phyloP scores from a whole-genome alignment of 1,140 invertebrate genomes.

The Bombus cullumanus region DNA sequence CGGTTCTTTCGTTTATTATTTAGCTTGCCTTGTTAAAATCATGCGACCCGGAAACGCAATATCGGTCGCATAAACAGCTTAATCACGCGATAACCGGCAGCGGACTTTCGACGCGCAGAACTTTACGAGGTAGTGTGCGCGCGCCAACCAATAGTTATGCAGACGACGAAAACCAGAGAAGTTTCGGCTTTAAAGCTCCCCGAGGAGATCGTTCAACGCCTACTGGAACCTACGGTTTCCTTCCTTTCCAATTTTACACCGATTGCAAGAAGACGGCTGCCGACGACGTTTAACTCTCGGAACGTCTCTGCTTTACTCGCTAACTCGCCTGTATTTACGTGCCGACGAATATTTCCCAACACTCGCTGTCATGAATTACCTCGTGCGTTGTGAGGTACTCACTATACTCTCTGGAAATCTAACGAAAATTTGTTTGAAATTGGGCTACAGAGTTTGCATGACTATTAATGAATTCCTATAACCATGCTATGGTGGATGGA shows the following conservation, averaged over 20 bases:
- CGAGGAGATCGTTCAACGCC: background rate
- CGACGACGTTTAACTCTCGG: background rate
- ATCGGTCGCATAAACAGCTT: conserved; percentile 47
- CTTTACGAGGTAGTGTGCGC: conserved; percentile 21
- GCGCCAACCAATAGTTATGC: background rate
- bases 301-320: background rate
- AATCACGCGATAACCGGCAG: conserved; percentile 48
- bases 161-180: conserved; percentile 33
- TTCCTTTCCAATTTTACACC: background rate
- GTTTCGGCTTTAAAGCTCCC: conserved; percentile 16
- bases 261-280: background rate
- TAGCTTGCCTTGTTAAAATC: conserved; percentile 59
- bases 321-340: background rate
- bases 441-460: background rate
- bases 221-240: background rate
- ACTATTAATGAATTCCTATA: background rate
- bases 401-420: background rate
- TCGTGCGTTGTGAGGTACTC: background rate
- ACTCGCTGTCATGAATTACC: background rate
- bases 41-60: conserved; percentile 47
- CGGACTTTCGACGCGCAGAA: conserved; percentile 38
- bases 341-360: conserved; percentile 5
- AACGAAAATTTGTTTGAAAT: conserved; percentile 2
- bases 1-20: conserved; percentile 53
- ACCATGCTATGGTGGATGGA: background rate